These are phyloP conservation scores for Psylliodes chrysocephalus DNA, from an alignment of 2,888 invertebrate species.

Conservation along the genomic window DNA sequence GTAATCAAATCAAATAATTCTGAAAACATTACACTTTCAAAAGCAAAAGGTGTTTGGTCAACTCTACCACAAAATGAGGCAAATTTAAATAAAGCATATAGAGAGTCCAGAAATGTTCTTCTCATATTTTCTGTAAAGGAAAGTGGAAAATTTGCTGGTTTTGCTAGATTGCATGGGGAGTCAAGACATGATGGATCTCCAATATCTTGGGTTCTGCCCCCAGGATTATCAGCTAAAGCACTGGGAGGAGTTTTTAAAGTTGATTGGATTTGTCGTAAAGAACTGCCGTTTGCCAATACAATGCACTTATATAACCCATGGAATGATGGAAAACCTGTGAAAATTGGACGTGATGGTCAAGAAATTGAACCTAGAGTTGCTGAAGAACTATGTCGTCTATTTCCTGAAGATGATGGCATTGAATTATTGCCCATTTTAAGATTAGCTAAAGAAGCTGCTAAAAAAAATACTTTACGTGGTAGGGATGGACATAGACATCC, in stretches of 20 bases:
- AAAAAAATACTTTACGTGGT: constrained; percentile 61
- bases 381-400: constrained; percentile 91
- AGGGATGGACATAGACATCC: constrained; percentile 65
- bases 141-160: constrained; percentile 95
- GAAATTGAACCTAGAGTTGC: constrained; percentile 97
- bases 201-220: constrained; percentile 94
- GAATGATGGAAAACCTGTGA: constrained; percentile 98
- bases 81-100: constrained; percentile 93
- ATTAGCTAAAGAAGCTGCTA: constrained; percentile 85
- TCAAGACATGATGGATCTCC: constrained; percentile 90
- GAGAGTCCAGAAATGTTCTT: constrained; percentile 92
- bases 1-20: constrained; percentile 98
- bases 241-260: constrained; percentile 96
- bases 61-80: constrained; percentile 97
- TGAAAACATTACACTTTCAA: constrained; percentile 94
- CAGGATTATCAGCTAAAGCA: constrained; percentile 90
- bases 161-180: constrained; percentile 89
- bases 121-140: constrained; percentile 98
- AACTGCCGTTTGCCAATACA: constrained; percentile 91
- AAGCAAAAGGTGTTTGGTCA: constrained; percentile 97
- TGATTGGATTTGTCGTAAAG: constrained; percentile 93
- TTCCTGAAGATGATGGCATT: constrained; percentile 91
- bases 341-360: constrained; percentile 98
- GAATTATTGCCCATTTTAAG: constrained; percentile 89
- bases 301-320: constrained; percentile 95